Evolutionary conservation across 2,888 invertebrate species (phyloP).

Genomic region (Ormyrus rosae): DNA sequence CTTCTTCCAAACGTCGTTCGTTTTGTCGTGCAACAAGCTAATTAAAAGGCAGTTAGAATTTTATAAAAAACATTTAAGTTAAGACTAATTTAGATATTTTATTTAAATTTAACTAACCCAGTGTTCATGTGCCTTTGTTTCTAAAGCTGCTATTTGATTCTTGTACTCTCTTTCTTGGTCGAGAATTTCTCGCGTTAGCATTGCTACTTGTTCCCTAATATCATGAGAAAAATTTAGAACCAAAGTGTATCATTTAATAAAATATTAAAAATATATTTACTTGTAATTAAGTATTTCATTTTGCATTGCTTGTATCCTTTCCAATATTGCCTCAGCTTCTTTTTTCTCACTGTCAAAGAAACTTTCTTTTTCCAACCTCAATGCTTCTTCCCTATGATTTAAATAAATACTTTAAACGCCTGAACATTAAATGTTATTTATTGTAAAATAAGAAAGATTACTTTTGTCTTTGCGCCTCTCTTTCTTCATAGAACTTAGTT

Average conservation of each 20-base stretch:
- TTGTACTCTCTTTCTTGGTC: constrained; percentile 86
- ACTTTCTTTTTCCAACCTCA: constrained; percentile 88
- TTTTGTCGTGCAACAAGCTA: constrained; percentile 86
- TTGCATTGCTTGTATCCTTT: constrained; percentile 86
- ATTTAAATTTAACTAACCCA: constrained; percentile 78
- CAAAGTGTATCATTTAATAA: neutral
- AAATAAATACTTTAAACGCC: neutral
- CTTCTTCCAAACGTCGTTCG: constrained; percentile 89
- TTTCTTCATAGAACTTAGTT: constrained; percentile 92
- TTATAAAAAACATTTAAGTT: neutral
- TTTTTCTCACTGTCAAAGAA: constrained; percentile 86
- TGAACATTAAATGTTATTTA: neutral
- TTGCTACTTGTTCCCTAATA: constrained; percentile 81
- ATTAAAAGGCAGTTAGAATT: constrained; percentile 46
- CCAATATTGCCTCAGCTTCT: constrained; percentile 85
- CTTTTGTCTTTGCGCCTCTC: constrained; percentile 92
- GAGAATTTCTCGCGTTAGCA: constrained; percentile 88
- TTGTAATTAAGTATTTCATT: constrained; percentile 88
- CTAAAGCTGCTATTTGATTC: constrained; percentile 85
- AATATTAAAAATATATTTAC: constrained; percentile 76
- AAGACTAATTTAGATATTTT: neutral
- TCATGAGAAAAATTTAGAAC: neutral
- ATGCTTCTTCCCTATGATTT: constrained; percentile 84
- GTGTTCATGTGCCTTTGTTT: constrained; percentile 90
- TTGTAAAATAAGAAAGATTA: constrained; percentile 73